Evolutionary conservation across 2,888 invertebrate genomes (phyloP).

Genomic region (Drosophila maculinotata): DNA sequence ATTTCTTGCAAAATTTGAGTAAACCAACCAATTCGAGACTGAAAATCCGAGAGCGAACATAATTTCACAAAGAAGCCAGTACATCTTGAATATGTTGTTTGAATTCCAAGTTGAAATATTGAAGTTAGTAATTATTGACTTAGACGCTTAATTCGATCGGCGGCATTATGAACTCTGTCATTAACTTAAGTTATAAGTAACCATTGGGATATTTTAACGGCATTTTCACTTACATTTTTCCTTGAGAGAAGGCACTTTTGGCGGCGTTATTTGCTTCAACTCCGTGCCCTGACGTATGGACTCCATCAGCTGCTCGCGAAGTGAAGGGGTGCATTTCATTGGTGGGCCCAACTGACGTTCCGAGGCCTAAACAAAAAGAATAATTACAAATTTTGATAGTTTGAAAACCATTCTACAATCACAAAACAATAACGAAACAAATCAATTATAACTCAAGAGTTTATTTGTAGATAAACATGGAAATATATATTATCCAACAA

Average conservation of each 20-base stretch:
- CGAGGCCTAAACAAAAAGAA: slow-evolving; percentile 87
- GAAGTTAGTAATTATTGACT: not conserved
- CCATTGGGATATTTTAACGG: not conserved
- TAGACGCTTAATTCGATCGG: too few relatives aligned
- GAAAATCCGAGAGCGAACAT: not conserved
- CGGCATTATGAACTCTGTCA: not conserved
- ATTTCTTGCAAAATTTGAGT: not conserved
- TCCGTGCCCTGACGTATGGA: slow-evolving; percentile 92
- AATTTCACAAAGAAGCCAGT: not conserved
- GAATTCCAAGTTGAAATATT: slow-evolving; percentile 1
- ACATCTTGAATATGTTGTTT: slow-evolving; percentile 2
- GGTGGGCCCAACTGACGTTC: slow-evolving; percentile 94
- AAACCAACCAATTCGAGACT: not conserved
- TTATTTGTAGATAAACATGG: too few relatives aligned
- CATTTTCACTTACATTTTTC: slow-evolving; percentile 86
- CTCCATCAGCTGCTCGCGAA: slow-evolving; percentile 93
- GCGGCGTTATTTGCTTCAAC: slow-evolving; percentile 87
- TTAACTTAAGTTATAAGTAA: not conserved
- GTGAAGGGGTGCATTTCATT: slow-evolving; percentile 89
- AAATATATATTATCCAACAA: slow-evolving; percentile 8
- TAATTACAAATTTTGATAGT: not conserved
- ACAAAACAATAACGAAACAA: not conserved
- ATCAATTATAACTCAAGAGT: not conserved
- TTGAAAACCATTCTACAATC: not conserved
- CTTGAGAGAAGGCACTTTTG: slow-evolving; percentile 85